These are phyloP conservation scores for Sphinx pinastri DNA, from an alignment of 2,888 invertebrate species.

Conservation along the genomic window DNA sequence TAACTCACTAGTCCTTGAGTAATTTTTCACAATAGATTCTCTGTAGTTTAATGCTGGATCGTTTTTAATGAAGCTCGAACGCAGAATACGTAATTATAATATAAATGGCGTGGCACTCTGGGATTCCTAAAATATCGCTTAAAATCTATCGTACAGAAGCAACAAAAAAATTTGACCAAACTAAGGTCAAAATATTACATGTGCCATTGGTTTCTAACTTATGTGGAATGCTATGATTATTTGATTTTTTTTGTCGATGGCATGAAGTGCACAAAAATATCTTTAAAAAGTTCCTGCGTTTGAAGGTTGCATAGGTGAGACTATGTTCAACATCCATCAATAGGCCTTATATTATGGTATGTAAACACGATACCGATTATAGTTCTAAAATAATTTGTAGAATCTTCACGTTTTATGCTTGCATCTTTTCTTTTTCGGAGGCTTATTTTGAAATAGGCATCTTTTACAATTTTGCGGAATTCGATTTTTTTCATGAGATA, in stretches of 20 bases:
- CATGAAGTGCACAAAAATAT: no score
- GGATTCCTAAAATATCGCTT: background rate
- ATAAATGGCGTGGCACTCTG: background rate
- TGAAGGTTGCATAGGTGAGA: background rate
- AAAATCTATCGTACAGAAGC: background rate
- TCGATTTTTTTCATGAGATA: no score
- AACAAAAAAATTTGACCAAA: background rate
- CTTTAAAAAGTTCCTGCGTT: background rate
- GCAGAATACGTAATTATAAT: background rate
- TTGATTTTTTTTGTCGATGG: no score
- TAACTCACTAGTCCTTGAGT: conserved; percentile 70
- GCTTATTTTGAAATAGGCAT: background rate
- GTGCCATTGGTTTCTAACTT: background rate
- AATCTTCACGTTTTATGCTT: background rate
- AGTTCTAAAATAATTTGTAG: conserved; percentile 16
- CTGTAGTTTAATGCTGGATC: conserved; percentile 10
- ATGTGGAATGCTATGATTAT: background rate
- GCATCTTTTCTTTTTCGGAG: background rate
- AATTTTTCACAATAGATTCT: conserved; percentile 25
- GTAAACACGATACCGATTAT: conserved; percentile 16
- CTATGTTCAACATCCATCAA: background rate
- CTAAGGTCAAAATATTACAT: background rate
- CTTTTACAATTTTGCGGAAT: background rate
- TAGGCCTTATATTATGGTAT: background rate
- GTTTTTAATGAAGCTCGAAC: conserved; percentile 14